phyloP scores from a whole-genome alignment of 2,113 vertebrate species.

The Sebastes fasciatus region DNA sequence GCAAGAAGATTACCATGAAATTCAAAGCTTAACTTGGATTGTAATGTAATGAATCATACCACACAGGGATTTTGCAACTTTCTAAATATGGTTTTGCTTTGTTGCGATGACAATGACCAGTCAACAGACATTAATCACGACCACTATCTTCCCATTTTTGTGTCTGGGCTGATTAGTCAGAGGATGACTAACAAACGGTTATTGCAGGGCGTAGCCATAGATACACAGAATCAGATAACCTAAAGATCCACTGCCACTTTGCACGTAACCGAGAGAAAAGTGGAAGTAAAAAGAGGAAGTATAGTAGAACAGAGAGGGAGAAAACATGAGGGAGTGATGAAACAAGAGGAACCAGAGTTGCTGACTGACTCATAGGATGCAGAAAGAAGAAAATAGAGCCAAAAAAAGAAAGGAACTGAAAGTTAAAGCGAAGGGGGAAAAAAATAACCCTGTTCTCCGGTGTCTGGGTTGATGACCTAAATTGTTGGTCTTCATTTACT shows the following conservation, averaged over 20 bases:
- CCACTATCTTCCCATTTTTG: not conserved
- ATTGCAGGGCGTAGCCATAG: not conserved
- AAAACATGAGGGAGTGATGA: constrained; percentile 4
- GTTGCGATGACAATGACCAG: constrained; percentile 7
- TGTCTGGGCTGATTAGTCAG: constrained; percentile 30
- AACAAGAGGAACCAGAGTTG: constrained; percentile 59
- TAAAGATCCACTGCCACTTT: not conserved
- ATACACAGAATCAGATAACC: constrained; percentile 8
- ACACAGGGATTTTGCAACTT: not conserved
- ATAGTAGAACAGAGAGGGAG: constrained; percentile 32
- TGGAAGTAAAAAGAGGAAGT: constrained; percentile 58
- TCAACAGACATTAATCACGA: not conserved
- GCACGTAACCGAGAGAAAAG: constrained; percentile 38
- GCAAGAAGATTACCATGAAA: not conserved
- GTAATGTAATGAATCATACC: not conserved
- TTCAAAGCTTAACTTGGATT: not conserved
- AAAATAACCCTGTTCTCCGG: not conserved
- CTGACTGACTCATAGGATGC: constrained; percentile 50
- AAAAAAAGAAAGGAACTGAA: constrained; percentile 58
- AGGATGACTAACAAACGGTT: not conserved
- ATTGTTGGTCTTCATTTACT: not conserved
- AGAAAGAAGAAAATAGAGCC: constrained; percentile 11
- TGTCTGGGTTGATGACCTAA: not conserved
- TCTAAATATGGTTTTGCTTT: constrained; percentile 15
- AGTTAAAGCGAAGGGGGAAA: constrained; percentile 40